Percentiles rank a stretch among this genome's conserved stretches.
Conservation (phyloP, 2,113 vertebrate species). For the Dipodomys ordii region DNA sequence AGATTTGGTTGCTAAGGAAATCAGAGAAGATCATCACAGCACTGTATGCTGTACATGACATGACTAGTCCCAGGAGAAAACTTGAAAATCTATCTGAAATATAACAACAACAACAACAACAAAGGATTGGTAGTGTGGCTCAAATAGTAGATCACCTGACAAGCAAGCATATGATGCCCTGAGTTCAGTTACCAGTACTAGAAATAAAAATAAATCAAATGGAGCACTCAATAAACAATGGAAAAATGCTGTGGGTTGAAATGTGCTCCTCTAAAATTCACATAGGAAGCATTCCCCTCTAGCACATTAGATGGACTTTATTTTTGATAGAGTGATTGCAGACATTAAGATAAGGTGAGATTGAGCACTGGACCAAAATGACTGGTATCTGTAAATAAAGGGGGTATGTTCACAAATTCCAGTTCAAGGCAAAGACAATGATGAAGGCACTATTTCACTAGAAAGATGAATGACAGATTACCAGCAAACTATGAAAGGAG, state of each 20-base stretch:
- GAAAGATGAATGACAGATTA: neutral
- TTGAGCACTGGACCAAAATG: neutral
- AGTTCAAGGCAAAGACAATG: neutral
- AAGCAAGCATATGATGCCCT: too few relatives aligned
- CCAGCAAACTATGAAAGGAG: neutral
- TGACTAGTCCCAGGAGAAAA: too few relatives aligned
- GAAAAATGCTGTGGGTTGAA: neutral
- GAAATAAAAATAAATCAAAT: neutral
- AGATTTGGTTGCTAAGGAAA: conserved; percentile 9
- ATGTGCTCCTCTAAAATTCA: neutral
- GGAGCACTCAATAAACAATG: neutral
- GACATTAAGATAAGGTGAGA: neutral
- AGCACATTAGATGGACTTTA: neutral
- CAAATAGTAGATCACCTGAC: too few relatives aligned
- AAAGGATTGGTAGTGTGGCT: too few relatives aligned
- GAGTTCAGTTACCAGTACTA: too few relatives aligned
- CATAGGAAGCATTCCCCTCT: neutral
- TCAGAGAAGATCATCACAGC: neutral
- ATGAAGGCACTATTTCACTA: neutral
- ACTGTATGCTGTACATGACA: too few relatives aligned
- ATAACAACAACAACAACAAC: too few relatives aligned
- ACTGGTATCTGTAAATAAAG: neutral
- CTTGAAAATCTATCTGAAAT: too few relatives aligned
- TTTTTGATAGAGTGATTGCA: neutral
- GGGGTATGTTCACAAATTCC: neutral